phyloP scores from a whole-genome alignment of 2,113 vertebrate genomes.

The Ginglymostoma cirratum region DNA sequence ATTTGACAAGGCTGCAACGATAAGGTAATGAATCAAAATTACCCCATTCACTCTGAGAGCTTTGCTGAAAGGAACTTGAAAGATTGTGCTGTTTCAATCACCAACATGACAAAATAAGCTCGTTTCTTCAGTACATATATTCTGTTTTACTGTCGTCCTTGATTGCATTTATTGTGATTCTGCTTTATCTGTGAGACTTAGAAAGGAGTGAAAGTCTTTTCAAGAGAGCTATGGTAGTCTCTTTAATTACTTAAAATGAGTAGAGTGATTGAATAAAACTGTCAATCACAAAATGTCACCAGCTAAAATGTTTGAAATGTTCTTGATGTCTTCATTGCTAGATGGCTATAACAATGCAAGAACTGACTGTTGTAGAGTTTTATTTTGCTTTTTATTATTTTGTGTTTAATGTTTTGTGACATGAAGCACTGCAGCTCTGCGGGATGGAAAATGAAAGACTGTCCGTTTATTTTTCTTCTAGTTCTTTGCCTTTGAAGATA shows the following conservation, averaged over 20 bases:
- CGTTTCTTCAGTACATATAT: background rate
- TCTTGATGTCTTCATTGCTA: background rate
- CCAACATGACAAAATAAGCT: background rate
- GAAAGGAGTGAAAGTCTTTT: background rate
- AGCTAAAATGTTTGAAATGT: constrained; percentile 17
- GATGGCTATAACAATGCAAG: background rate
- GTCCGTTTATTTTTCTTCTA: background rate
- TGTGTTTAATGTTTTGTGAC: background rate
- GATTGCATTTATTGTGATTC: background rate
- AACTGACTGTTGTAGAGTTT: background rate
- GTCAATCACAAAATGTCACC: background rate
- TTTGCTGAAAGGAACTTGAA: constrained; percentile 30
- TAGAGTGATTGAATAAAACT: background rate
- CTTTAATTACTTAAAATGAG: constrained; percentile 10
- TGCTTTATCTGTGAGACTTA: background rate
- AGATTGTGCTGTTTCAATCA: constrained; percentile 15
- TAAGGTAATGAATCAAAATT: constrained; percentile 31
- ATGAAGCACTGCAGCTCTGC: background rate
- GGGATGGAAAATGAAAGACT: background rate
- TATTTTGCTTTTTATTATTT: background rate
- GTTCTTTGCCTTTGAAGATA: background rate
- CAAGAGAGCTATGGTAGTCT: background rate
- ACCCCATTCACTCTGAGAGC: constrained; percentile 33
- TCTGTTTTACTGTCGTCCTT: constrained; percentile 1
- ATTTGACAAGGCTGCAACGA: background rate